These are phyloP conservation scores for Malurus melanocephalus DNA, from an alignment of 2,113 vertebrate genomes.

Conservation along the genomic window DNA sequence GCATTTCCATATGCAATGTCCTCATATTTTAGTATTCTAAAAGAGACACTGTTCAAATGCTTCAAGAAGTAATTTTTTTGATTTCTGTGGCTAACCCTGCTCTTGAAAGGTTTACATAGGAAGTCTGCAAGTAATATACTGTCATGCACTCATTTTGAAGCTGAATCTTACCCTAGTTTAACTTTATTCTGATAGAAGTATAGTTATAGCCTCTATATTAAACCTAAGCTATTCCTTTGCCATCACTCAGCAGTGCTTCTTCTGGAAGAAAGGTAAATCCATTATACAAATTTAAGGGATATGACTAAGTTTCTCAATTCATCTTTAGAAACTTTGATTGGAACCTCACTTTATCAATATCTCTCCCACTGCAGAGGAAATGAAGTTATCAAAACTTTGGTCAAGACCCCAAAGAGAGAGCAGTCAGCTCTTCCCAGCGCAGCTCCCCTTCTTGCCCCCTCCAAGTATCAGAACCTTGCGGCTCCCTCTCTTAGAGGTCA, in stretches of 20 bases:
- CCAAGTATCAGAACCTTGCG: background rate
- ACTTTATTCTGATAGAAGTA: background rate
- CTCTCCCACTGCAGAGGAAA: background rate
- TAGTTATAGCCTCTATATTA: background rate
- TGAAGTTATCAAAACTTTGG: rapidly evolving
- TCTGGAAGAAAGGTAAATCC: background rate
- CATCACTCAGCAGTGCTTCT: background rate
- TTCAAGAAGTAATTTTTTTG: background rate
- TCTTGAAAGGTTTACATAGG: background rate
- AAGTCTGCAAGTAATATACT: background rate
- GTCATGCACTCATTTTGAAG: background rate
- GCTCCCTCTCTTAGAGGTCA: background rate
- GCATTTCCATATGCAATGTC: background rate
- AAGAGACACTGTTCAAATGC: background rate
- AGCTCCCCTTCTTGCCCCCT: background rate
- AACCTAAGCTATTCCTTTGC: background rate
- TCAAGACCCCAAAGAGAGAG: background rate
- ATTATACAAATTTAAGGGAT: background rate
- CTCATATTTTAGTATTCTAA: background rate
- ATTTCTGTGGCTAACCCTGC: background rate
- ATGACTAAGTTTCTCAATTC: background rate
- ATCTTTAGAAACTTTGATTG: background rate
- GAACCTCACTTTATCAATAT: background rate
- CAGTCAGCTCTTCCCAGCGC: background rate
- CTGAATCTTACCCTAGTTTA: background rate